A percentile compares a stretch with the other conserved stretches of the same genome.
These are phyloP conservation scores for Drosophila mojavensis DNA, from an alignment of 1,140 invertebrate species.

Conservation along the genomic window DNA sequence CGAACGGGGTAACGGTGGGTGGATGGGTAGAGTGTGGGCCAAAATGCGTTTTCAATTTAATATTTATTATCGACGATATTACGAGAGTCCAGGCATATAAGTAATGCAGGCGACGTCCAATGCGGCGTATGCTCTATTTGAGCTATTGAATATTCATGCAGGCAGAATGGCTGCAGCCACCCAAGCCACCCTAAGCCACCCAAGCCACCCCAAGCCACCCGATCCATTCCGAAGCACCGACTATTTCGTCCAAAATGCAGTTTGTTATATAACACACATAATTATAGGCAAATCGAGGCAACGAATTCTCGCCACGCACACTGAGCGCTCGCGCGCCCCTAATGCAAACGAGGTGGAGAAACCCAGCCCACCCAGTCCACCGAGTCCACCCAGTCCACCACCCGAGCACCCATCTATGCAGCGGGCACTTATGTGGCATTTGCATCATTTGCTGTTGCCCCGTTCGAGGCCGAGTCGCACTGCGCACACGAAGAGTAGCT, in stretches of 20 bases:
- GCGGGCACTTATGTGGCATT: conserved; percentile 77
- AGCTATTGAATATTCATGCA: conserved; percentile 79
- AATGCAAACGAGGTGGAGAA: conserved; percentile 41
- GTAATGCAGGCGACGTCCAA: conserved; percentile 49
- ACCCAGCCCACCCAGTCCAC: not conserved
- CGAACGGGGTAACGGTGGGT: not conserved
- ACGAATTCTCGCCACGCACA: conserved; percentile 75
- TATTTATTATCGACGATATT: conserved; percentile 79
- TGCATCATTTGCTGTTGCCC: conserved; percentile 64
- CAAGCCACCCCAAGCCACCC: not conserved
- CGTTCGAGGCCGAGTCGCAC: conserved; percentile 52
- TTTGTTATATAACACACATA: conserved; percentile 83
- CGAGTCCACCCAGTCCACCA: not conserved
- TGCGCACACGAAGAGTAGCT: conserved; percentile 48
- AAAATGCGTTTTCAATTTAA: conserved; percentile 62
- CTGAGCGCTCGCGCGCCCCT: conserved; percentile 31
- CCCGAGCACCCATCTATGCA: conserved; percentile 3
- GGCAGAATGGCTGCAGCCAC: conserved; percentile 36
- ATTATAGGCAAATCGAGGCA: conserved; percentile 82
- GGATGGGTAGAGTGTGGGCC: not conserved
- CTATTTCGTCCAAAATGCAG: conserved; percentile 75
- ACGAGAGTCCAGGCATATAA: conserved; percentile 37
- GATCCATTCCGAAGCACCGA: not conserved
- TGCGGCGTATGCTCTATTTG: conserved; percentile 77
- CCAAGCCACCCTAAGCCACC: not conserved